phyloP scores from a whole-genome alignment of 2,888 invertebrate genomes.

The Blera fallax region DNA sequence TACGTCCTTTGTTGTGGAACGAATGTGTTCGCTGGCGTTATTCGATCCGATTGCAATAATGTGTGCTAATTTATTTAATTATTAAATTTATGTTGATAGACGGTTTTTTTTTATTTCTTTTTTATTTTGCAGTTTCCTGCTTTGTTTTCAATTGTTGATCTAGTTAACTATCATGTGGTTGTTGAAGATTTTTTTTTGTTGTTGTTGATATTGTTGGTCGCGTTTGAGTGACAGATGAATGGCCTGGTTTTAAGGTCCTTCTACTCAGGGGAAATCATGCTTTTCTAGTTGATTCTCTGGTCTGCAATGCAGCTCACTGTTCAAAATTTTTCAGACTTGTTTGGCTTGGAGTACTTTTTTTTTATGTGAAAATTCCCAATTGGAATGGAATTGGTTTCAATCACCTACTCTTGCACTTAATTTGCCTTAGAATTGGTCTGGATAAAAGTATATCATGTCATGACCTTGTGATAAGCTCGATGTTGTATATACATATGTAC shows the following conservation, averaged over 20 bases:
- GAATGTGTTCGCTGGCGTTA: not conserved
- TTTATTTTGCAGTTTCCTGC: conserved; percentile 15
- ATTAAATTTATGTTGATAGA: not conserved
- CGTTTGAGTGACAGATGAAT: not conserved
- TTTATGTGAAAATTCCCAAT: no score
- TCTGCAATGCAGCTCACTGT: no score
- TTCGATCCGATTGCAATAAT: conserved; percentile 17
- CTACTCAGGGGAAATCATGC: not conserved
- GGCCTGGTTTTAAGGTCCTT: not conserved
- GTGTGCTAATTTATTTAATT: conserved; percentile 27
- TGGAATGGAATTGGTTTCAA: no score
- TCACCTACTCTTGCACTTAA: no score
- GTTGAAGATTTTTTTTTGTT: not conserved
- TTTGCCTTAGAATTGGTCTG: no score
- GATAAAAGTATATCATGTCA: no score
- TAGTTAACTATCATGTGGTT: not conserved
- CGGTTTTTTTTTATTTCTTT: not conserved
- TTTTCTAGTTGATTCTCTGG: no score
- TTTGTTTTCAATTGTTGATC: not conserved
- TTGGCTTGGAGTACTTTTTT: no score
- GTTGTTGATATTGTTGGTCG: not conserved
- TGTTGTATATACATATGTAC: no score
- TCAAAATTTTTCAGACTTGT: no score
- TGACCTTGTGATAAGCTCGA: no score
- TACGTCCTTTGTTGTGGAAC: conserved; percentile 21